These are phyloP conservation scores for Anthoscopus minutus DNA, from an alignment of 2,113 vertebrate species.

Conservation along the genomic window DNA sequence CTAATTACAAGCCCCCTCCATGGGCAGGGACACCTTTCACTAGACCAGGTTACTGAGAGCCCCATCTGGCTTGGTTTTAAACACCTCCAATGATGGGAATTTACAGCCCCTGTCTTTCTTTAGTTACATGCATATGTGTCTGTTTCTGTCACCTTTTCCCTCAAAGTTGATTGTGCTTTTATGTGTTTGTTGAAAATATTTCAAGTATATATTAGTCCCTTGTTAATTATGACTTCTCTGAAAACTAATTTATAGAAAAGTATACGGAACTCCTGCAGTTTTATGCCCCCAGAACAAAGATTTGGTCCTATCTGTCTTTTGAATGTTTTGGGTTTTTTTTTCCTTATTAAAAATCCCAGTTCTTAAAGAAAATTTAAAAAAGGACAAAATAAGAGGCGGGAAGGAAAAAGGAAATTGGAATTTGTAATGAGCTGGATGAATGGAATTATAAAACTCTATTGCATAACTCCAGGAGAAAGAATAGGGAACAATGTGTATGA, in stretches of 20 bases:
- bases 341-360: background rate
- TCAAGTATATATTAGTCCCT: background rate
- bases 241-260: background rate
- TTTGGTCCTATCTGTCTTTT: background rate
- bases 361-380: background rate
- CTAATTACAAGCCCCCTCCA: background rate
- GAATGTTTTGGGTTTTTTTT: background rate
- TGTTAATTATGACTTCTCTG: background rate
- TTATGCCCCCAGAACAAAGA: background rate
- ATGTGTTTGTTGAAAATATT: background rate
- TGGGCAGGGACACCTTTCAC: background rate
- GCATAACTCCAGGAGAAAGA: background rate
- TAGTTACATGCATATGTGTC: background rate
- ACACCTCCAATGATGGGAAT: background rate
- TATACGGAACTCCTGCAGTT: background rate
- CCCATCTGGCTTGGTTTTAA: background rate
- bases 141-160: background rate
- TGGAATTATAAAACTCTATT: background rate
- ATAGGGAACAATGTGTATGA: background rate
- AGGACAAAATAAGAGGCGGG: fast-evolving
- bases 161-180: background rate
- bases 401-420: background rate
- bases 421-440: background rate
- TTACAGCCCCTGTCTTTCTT: background rate
- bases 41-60: background rate